These are phyloP conservation scores for Epistrophella euchroma DNA, from an alignment of 2,888 invertebrate genomes.

Conservation along the genomic window DNA sequence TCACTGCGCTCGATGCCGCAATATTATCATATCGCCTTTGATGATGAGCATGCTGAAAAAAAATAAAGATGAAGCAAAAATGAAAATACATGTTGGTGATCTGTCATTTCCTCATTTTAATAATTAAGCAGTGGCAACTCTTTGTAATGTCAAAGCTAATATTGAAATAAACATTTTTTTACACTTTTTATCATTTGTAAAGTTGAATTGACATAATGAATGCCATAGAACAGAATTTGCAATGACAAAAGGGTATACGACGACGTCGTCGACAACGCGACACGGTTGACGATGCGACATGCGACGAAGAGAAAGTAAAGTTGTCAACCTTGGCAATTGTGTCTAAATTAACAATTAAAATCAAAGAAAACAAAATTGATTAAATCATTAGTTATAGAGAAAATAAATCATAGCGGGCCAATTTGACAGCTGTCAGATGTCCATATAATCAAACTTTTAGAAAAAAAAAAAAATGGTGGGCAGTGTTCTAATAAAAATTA, in stretches of 20 bases:
- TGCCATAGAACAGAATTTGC: conserved; percentile 48
- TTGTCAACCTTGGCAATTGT: conserved; percentile 63
- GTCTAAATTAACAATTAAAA: conserved; percentile 44
- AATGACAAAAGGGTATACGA: background rate
- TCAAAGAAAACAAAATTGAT: background rate
- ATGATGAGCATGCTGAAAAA: background rate
- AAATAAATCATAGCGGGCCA: conserved; percentile 24
- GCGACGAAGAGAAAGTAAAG: conserved; percentile 60
- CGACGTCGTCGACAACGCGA: background rate
- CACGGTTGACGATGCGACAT: conserved; percentile 4
- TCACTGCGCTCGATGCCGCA: conserved; percentile 18
- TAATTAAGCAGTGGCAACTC: conserved; percentile 14
- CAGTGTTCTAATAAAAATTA: conserved; percentile 21
- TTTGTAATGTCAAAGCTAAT: conserved; percentile 6
- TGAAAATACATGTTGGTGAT: conserved; percentile 15
- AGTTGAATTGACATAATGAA: background rate
- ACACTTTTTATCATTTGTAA: background rate
- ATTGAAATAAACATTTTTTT: background rate
- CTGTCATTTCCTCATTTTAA: conserved; percentile 31
- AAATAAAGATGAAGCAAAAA: background rate
- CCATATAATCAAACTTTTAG: conserved; percentile 25
- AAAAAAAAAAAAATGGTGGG: conserved; percentile 51
- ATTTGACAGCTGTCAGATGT: conserved; percentile 67
- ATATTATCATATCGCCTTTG: background rate
- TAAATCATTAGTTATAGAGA: conserved; percentile 14